Conservation (phyloP, 2,888 invertebrate genomes). For the Oxystoma pomonae region DNA sequence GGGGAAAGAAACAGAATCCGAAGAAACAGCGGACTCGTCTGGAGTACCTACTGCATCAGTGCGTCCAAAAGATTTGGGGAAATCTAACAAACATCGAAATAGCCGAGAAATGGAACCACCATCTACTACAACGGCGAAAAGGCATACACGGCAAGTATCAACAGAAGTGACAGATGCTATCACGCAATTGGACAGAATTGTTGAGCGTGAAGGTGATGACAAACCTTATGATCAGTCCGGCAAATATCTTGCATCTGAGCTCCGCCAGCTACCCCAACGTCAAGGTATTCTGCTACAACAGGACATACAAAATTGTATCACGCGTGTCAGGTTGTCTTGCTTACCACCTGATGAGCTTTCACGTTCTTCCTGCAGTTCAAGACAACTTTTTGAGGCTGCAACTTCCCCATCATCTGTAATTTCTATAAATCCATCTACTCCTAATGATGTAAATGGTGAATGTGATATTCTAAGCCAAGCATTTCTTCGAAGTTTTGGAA, state of each 20-base stretch:
- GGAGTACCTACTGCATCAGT: no score
- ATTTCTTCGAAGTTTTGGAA: constrained; percentile 4
- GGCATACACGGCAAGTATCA: no score
- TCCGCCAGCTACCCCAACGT: constrained; percentile 10
- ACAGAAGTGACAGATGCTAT: background rate
- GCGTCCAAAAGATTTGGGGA: no score
- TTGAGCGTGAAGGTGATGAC: constrained; percentile 2
- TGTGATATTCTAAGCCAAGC: no score
- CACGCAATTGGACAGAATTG: constrained; percentile 13
- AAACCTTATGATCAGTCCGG: constrained; percentile 13
- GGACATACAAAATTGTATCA: constrained; percentile 14
- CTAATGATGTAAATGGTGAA: no score
- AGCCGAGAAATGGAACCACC: no score
- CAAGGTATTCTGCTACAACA: constrained; percentile 14
- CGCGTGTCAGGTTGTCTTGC: constrained; percentile 7
- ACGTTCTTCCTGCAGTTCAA: background rate
- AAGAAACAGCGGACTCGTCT: no score
- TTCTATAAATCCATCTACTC: background rate
- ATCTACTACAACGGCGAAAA: no score
- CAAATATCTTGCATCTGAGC: constrained; percentile 13
- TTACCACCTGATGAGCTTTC: background rate
- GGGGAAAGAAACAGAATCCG: no score
- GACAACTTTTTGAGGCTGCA: background rate
- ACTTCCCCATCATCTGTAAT: constrained; percentile 1
- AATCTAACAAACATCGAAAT: no score